Evolutionary conservation across 1,140 invertebrate genomes (phyloP), one percentile per base, ranked within the genome.

Genomic region (Euborellia annulipes): DNA sequence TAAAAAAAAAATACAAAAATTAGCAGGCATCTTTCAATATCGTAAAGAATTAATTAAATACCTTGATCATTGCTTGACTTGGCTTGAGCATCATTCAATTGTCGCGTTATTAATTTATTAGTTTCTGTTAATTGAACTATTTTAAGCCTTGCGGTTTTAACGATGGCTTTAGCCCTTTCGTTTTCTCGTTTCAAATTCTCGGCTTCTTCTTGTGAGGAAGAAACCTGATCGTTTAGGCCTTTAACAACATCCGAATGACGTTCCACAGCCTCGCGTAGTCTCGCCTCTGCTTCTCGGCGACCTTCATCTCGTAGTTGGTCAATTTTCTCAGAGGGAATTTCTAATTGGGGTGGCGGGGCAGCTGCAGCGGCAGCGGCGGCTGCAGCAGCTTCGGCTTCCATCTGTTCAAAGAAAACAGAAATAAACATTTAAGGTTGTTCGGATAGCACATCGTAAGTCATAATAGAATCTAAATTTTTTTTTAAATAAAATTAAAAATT

Each of bases 111-210:
- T 62, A 14, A 64, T 58, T 48, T 73, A 47, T 79, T 83, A 21
- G 72, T 63, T 58, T 81, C 79, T 3, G 73, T 77, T 2, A 84
- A 51, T 36, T 73, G 72, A 46, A 76, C 68, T 32, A 85, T 80
- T 56, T 78, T 78, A 23, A 71, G 73, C 53, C 82, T 73, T 0
- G 81, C 76, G 50, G 73, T 73, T 57, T 82, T 80, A 7, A 87
- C 62, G 8, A 82, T 65, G 55, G 73, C 69, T 62, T 84, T 81
- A 20, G 76, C 73, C 54, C 82, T 68, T 44, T 85, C 80, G 9
- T 80, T 73, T 52, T 87, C 82, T 54, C 74, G 74, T 48, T 73
- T 73, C 3, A 83, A 49, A 53, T 67, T 72, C 34, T 85, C 79
- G 19, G 71, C 68, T 60, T 79, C 76, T 20, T 69, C 66, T 49